Evolutionary conservation across 1,140 invertebrate genomes (phyloP), one percentile per base, ranked within the genome.

Genomic region (Episyrphus balteatus): DNA sequence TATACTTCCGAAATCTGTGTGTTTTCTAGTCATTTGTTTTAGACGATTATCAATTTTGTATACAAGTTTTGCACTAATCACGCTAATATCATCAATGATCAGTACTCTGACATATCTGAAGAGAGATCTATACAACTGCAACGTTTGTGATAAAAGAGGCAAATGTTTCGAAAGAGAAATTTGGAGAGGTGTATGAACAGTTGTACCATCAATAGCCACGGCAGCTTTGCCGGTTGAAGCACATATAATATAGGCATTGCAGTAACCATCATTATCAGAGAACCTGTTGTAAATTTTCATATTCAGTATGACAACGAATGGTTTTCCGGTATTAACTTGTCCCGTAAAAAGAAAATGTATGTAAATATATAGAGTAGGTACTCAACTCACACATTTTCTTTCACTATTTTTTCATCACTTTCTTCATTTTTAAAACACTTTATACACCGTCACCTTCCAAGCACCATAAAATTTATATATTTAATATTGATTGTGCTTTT

Each of bases 161-260:
- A 44, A 43, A 6, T n/a, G 31, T 34, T 36, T 42, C 3, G 39
- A 42, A 19, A 42, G 8, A 3, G 47, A 30, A 30, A 55, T 53
- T 51, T 52, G 49, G 15, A 56, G 42, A 15, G 54, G 48, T 33
- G 58, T 55, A 51, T 65, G 55, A 31, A 59, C 49, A 19, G 59
- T 61, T 14, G 53, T 55, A 26, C 54, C 59, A 47, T 51, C 45
- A 19, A 64, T 57, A 3, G 56, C 56, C 10, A 62, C 53, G 38
- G 61, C 59, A 33, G 61, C 59, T 53, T 64, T 61, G 3, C 56
- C 61, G 13, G 59, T 64, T 10, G 55, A 56, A 40, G 61, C 61
- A 49, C 59, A 59, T 11, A 55, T 42, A 13, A 61, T 50, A 37
- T 54, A 59, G 12, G 57, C 47, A 47, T 61, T 56, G 31, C 46